phyloP scores from a whole-genome alignment of 2,797 vertebrate genomes.

The Sebastes itinus region DNA sequence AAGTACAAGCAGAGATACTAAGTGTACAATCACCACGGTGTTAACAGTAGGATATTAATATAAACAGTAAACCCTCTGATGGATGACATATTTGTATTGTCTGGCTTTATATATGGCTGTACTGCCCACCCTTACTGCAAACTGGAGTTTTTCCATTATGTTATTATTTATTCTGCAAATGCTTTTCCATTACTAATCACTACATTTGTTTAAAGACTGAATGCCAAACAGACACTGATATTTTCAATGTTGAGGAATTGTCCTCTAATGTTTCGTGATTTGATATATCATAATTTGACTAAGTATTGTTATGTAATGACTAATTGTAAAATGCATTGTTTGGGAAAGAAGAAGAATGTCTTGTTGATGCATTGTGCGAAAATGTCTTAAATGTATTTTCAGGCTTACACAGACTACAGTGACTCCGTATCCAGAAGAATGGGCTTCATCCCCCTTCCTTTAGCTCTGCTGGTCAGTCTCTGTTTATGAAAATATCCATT shows the following conservation, averaged over 20 bases:
- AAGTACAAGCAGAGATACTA: background rate
- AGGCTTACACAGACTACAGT: slow-evolving; percentile 99
- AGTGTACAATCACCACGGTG: background rate
- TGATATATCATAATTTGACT: background rate
- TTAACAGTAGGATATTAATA: background rate
- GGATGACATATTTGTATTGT: too few relatives aligned
- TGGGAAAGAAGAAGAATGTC: background rate
- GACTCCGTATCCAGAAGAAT: slow-evolving; percentile 98
- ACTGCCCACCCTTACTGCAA: too few relatives aligned
- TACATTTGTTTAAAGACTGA: background rate
- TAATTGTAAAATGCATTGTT: background rate
- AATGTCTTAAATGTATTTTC: slow-evolving; percentile 40
- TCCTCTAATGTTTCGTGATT: background rate
- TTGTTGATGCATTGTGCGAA: background rate
- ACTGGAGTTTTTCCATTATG: background rate
- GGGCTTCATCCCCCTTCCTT: slow-evolving; percentile 98
- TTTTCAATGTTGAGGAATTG: background rate
- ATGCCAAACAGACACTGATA: background rate
- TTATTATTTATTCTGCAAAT: background rate
- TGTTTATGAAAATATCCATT: background rate
- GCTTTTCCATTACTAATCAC: background rate
- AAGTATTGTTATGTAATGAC: background rate
- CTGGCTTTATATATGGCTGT: rapidly evolving
- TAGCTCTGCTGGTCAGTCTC: slow-evolving; percentile 92
- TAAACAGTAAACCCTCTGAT: too few relatives aligned